Conservation (phyloP, 53 echinoderm and acorn worm species). For the Holothuria leucospilota region DNA sequence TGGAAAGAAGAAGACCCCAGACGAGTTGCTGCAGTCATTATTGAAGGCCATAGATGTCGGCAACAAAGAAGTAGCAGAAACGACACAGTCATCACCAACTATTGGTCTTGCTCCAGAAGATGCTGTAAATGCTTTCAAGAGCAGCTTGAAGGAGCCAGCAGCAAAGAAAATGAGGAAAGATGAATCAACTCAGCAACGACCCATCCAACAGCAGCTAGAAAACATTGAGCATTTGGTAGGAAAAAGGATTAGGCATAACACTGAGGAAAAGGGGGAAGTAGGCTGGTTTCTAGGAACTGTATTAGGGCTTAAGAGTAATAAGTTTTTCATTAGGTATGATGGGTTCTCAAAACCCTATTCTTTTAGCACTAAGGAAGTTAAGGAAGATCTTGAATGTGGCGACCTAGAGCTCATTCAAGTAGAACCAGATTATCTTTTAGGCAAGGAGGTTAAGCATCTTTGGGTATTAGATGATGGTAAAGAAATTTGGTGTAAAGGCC, state of each 20-base stretch:
- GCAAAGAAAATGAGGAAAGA: conserved; percentile 11
- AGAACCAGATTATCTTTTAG: too few species aligned
- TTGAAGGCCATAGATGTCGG: background rate
- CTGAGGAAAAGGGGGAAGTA: conserved; percentile 2
- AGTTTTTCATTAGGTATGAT: conserved; percentile 28
- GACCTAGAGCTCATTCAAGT: too few species aligned
- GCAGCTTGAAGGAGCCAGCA: background rate
- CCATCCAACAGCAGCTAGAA: background rate
- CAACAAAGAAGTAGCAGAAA: conserved; percentile 5
- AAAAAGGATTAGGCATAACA: conserved; percentile 24
- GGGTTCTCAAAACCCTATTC: background rate
- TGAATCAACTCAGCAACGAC: background rate
- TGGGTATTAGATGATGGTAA: conserved; percentile 29
- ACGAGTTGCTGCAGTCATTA: conserved; percentile 15
- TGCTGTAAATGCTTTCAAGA: conserved; percentile 26
- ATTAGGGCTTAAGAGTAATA: background rate
- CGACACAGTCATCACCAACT: background rate
- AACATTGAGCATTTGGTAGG: conserved; percentile 19
- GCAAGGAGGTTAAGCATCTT: too few species aligned
- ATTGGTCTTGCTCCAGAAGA: conserved; percentile 36
- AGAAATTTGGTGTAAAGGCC: conserved; percentile 32
- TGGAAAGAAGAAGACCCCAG: too few species aligned
- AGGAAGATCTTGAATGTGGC: too few species aligned
- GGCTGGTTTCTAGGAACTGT: conserved; percentile 21
- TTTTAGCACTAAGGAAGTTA: background rate